These are phyloP conservation scores for Tachyglossus aculeatus DNA, from an alignment of 2,797 vertebrate genomes.

Conservation along the genomic window DNA sequence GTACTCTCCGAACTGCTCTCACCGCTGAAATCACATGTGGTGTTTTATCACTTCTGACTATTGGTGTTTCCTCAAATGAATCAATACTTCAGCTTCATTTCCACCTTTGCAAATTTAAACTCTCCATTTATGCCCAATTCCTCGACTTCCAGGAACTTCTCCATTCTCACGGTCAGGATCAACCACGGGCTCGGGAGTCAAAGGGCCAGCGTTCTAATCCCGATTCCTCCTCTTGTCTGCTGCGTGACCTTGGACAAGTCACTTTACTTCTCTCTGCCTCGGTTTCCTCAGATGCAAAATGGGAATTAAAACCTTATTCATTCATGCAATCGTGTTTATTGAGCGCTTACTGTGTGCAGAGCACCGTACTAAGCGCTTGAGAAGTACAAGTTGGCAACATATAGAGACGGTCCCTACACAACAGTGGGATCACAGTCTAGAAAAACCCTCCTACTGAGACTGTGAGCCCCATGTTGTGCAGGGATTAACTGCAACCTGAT, in stretches of 20 bases:
- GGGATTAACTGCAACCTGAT: no score
- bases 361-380: no score
- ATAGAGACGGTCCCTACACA: no score
- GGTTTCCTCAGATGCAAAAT: neutral
- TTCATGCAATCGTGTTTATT: no score
- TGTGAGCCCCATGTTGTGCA: no score
- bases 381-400: no score
- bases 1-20: slow-evolving; percentile 25
- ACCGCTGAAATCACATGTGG: slow-evolving; percentile 30
- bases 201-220: neutral
- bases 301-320: no score
- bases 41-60: slow-evolving; percentile 49
- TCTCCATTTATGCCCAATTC: slow-evolving; percentile 50
- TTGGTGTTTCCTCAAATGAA: slow-evolving; percentile 52
- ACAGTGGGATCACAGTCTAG: no score
- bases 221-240: neutral
- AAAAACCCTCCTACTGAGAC: no score
- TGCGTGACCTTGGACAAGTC: slow-evolving; percentile 2
- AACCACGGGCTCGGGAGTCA: slow-evolving; percentile 23
- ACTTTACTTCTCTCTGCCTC: neutral
- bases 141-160: slow-evolving; percentile 48
- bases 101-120: slow-evolving; percentile 40
- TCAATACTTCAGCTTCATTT: slow-evolving; percentile 32
- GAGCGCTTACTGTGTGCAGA: no score
- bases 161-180: slow-evolving; percentile 26